Percentiles rank a stretch among this genome's conserved stretches.
phyloP scores from a whole-genome alignment of 2,797 vertebrate genomes.

The Spizella passerina region DNA sequence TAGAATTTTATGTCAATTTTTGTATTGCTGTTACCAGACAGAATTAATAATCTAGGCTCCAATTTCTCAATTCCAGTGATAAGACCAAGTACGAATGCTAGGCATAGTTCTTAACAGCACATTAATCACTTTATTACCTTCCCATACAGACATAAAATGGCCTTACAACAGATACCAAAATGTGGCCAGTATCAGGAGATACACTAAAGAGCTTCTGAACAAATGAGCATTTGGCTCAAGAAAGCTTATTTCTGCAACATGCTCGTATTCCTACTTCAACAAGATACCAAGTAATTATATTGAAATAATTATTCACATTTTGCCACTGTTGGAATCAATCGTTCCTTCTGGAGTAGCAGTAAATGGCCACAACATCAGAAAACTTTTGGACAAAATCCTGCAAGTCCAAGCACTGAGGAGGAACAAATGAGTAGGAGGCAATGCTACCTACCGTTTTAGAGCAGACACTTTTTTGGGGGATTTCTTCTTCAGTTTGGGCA shows the following conservation, averaged over 20 bases:
- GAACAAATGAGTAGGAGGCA: background rate
- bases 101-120: background rate
- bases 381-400: background rate
- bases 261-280: background rate
- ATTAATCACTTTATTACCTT: background rate
- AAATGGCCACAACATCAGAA: background rate
- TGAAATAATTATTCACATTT: background rate
- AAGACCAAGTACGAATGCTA: background rate
- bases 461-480: constrained; percentile 95
- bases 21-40: background rate
- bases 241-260: background rate
- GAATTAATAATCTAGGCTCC: background rate
- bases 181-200: background rate
- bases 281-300: background rate
- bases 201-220: background rate
- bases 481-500: constrained; percentile 96
- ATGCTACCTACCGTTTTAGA: constrained; percentile 87
- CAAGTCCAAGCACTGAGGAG: background rate
- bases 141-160: background rate
- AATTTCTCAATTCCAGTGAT: background rate
- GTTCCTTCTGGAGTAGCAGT: background rate
- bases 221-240: background rate
- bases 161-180: background rate
- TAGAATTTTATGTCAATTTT: background rate
- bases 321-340: background rate